Conservation (phyloP, 2,888 invertebrate species). For the Mythimna pallens region DNA sequence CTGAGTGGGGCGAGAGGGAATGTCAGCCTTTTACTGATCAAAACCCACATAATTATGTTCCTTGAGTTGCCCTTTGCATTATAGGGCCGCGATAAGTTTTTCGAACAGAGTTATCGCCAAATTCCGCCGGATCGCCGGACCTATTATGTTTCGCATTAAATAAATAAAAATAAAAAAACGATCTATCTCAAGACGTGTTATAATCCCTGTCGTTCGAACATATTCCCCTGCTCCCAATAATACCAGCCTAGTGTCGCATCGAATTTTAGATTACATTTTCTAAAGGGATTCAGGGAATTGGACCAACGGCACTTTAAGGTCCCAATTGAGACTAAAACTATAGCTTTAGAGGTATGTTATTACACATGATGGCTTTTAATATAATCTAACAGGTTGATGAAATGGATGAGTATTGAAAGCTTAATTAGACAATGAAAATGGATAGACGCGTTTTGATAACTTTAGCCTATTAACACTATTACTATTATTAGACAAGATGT, state of each 20-base stretch:
- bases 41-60: too few relatives aligned
- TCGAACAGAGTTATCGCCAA: too few relatives aligned
- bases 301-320: conserved; percentile 8
- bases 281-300: conserved; percentile 7
- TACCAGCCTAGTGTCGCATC: conserved; percentile 14
- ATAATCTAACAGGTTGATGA: conserved; percentile 1
- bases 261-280: conserved; percentile 41
- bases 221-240: conserved; percentile 24
- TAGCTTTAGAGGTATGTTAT: conserved; percentile 40
- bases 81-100: too few relatives aligned
- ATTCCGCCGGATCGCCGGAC: too few relatives aligned
- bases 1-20: too few relatives aligned
- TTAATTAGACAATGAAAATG: conserved; percentile 1
- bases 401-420: conserved; percentile 3
- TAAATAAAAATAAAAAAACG: neutral
- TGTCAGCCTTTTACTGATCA: too few relatives aligned
- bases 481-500: neutral
- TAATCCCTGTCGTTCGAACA: conserved; percentile 10
- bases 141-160: neutral
- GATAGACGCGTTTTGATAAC: neutral
- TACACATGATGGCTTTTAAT: neutral
- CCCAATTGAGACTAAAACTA: conserved; percentile 34
- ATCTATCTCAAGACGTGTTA: neutral
- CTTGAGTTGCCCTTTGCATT: too few relatives aligned
- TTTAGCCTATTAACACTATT: neutral